Conservation (phyloP, 2,113 vertebrate genomes). For the Ovibos moschatus region DNA sequence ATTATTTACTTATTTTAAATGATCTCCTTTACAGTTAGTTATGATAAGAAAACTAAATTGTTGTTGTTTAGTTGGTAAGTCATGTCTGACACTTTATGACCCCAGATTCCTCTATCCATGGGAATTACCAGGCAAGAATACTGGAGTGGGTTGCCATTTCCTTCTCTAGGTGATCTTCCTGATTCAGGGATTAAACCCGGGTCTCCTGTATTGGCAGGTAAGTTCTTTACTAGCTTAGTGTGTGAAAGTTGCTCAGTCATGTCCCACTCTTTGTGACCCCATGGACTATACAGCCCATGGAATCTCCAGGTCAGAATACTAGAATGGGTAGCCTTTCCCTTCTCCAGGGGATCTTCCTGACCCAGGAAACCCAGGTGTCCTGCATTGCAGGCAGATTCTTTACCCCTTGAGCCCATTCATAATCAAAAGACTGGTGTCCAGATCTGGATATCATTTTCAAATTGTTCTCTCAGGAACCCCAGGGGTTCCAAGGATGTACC, state of each 20-base stretch:
- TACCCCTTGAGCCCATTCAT: neutral
- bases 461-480: neutral
- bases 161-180: neutral
- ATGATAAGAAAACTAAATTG: neutral
- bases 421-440: neutral
- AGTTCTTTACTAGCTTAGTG: neutral
- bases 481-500: neutral
- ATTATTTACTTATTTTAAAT: neutral
- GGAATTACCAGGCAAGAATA: neutral
- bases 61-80: neutral
- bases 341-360: neutral
- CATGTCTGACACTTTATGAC: rapidly evolving
- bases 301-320: neutral
- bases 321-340: neutral
- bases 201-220: neutral
- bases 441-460: neutral
- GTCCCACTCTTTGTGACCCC: neutral
- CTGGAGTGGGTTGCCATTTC: neutral
- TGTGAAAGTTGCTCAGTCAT: neutral
- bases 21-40: neutral
- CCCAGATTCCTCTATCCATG: neutral
- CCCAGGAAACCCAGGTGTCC: neutral
- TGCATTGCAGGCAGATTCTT: neutral
- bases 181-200: neutral
- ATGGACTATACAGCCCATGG: neutral